These are phyloP conservation scores for Ceryle rudis DNA, from an alignment of 2,797 vertebrate species.

Conservation along the genomic window DNA sequence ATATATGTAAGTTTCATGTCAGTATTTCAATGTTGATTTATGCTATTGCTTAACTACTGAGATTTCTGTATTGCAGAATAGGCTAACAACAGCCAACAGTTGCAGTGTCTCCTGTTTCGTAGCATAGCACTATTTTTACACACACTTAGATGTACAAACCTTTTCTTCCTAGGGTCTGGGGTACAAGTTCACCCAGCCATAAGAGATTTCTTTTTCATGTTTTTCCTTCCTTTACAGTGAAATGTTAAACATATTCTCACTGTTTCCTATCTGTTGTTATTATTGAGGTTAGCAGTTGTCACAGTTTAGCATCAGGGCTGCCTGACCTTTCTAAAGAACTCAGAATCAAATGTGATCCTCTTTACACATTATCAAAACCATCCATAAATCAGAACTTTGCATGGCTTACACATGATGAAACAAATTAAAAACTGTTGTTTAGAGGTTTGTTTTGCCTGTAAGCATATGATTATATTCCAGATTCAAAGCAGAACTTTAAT, in stretches of 20 bases:
- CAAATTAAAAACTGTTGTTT: background rate
- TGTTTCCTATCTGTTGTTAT: background rate
- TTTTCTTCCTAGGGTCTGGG: background rate
- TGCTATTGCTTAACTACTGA: background rate
- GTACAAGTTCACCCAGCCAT: background rate
- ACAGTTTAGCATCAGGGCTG: no score
- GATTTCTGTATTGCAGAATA: background rate
- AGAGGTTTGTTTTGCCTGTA: background rate
- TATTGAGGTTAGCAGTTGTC: background rate
- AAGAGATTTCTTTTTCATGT: background rate
- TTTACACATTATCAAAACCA: background rate
- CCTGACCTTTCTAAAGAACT: background rate
- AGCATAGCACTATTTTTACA: background rate
- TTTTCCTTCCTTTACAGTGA: background rate
- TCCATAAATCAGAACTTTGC: background rate
- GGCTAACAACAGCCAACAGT: rapidly evolving
- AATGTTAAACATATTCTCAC: background rate
- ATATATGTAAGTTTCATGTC: background rate
- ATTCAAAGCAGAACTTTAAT: background rate
- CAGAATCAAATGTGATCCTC: background rate
- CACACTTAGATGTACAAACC: background rate
- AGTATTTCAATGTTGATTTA: background rate
- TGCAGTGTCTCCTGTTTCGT: background rate
- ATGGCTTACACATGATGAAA: background rate
- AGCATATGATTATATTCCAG: background rate